Evolutionary conservation across 64 coral and sea anemone genomes (phyloP).

Genomic region (Orbicella faveolata): DNA sequence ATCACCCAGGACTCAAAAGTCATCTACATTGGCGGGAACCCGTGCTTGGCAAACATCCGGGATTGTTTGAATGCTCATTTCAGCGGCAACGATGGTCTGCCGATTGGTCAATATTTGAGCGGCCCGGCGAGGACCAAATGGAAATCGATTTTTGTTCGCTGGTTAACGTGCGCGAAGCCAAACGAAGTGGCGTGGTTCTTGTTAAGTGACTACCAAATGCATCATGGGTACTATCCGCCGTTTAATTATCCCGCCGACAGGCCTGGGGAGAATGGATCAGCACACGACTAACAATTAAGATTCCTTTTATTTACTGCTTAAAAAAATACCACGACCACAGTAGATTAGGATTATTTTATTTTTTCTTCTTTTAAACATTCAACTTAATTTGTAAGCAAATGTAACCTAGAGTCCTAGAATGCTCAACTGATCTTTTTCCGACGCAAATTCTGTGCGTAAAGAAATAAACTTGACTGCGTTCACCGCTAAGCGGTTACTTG

Average conservation of each 20-base stretch:
- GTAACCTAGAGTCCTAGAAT: too few species aligned
- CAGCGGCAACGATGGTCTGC: slow-evolving; percentile 87
- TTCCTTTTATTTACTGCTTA: neutral
- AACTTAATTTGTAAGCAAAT: too few species aligned
- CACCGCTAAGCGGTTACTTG: too few species aligned
- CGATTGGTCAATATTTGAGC: slow-evolving; percentile 75
- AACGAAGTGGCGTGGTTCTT: slow-evolving; percentile 82
- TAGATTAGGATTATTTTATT: too few species aligned
- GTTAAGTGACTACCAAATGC: slow-evolving; percentile 79
- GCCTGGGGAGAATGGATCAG: neutral
- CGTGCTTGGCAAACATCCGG: slow-evolving; percentile 60
- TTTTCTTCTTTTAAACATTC: too few species aligned
- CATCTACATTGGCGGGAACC: slow-evolving; percentile 88
- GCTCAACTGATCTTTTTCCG: too few species aligned
- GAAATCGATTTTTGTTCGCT: slow-evolving; percentile 79
- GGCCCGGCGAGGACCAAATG: slow-evolving; percentile 74
- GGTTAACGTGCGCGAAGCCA: slow-evolving; percentile 72
- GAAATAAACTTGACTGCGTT: too few species aligned
- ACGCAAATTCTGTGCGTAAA: too few species aligned
- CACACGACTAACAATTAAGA: neutral
- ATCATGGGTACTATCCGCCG: slow-evolving; percentile 57
- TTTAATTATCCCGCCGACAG: slow-evolving; percentile 69
- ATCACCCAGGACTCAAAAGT: slow-evolving; percentile 67
- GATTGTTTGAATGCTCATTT: slow-evolving; percentile 90
- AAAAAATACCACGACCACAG: neutral